phyloP scores from a whole-genome alignment of 2,888 invertebrate genomes.

The Adelphocoris suturalis region DNA sequence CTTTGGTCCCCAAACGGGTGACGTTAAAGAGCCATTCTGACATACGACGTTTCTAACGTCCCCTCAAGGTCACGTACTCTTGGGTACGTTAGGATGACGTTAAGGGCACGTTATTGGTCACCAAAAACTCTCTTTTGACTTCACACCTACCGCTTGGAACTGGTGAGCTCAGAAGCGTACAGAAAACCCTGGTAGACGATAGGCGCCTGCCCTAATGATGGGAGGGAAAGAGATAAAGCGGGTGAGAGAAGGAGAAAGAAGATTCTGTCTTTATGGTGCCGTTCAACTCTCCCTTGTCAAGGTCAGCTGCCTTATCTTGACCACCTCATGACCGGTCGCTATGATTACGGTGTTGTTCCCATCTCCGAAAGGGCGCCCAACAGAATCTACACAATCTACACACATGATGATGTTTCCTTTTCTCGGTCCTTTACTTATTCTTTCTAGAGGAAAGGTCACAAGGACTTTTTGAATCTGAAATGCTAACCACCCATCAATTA shows the following conservation, averaged over 20 bases:
- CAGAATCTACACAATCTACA: background rate
- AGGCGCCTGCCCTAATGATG: conserved; percentile 57
- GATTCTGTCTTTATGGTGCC: conserved; percentile 61
- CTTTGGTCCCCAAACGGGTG: too few species aligned
- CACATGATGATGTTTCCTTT: background rate
- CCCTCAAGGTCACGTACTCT: too few species aligned
- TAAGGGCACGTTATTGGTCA: too few species aligned
- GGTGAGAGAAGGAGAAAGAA: conserved; percentile 37
- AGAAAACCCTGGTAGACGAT: conserved; percentile 32
- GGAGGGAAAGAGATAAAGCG: conserved; percentile 41
- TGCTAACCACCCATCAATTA: too few species aligned
- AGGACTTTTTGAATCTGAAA: too few species aligned
- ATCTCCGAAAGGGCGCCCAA: conserved; percentile 1
- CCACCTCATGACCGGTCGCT: conserved; percentile 64
- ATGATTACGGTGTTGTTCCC: conserved; percentile 56
- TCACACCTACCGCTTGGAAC: background rate
- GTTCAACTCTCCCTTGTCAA: conserved; percentile 68
- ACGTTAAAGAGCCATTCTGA: too few species aligned
- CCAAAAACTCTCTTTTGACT: too few species aligned
- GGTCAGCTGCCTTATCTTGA: conserved; percentile 67
- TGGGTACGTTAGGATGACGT: too few species aligned
- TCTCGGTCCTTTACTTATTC: background rate
- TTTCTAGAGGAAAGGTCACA: too few species aligned
- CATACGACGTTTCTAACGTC: too few species aligned
- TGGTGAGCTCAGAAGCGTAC: background rate